Conservation (phyloP, 64 coral and sea anemone species). For the Orbicella faveolata region DNA sequence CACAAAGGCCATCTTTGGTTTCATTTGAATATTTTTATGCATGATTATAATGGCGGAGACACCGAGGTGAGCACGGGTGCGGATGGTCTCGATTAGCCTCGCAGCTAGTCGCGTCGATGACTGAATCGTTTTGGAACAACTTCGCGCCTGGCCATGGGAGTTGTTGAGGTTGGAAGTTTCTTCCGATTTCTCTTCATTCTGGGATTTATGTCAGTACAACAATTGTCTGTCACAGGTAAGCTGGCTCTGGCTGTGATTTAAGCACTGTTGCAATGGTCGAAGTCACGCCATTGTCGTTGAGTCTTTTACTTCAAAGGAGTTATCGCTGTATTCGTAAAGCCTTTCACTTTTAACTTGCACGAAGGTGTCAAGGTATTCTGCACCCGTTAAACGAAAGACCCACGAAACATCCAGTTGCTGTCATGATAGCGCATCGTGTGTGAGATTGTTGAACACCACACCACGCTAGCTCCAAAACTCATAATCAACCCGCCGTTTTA, state of each 20-base stretch:
- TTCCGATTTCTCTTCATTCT: not conserved
- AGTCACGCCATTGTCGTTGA: conserved; percentile 1
- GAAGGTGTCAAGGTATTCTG: too few species aligned
- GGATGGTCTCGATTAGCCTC: not conserved
- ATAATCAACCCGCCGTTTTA: too few species aligned
- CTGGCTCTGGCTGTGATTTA: not conserved
- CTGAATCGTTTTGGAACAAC: not conserved
- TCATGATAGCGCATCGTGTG: too few species aligned
- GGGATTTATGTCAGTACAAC: not conserved
- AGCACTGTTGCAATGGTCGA: not conserved
- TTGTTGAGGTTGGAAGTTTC: not conserved
- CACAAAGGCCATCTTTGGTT: not conserved
- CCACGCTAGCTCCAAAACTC: too few species aligned
- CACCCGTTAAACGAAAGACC: too few species aligned
- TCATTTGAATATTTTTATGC: conserved; percentile 21
- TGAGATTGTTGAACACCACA: too few species aligned
- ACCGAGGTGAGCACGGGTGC: not conserved
- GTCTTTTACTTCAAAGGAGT: not conserved
- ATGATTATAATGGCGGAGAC: not conserved
- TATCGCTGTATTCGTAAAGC: not conserved
- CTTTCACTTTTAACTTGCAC: too few species aligned
- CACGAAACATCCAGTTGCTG: too few species aligned
- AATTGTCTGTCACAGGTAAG: conserved; percentile 2
- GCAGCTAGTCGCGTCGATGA: not conserved
- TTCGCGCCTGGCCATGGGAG: not conserved